These are phyloP conservation scores for Xylocopa sonorina DNA, from an alignment of 1,140 invertebrate species.

Conservation along the genomic window DNA sequence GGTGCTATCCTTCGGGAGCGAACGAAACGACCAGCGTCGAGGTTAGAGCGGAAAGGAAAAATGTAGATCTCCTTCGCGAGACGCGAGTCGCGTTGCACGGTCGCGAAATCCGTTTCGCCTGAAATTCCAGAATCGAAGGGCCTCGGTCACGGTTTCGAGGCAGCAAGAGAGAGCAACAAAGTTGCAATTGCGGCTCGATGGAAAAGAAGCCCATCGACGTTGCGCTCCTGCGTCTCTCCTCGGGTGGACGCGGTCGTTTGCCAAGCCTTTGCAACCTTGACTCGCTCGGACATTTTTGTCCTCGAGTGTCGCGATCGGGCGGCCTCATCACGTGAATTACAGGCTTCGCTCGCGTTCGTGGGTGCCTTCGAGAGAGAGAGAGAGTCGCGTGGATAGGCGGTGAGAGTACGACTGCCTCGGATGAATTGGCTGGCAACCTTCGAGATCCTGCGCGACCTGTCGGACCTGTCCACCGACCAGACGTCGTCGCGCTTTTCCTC, in stretches of 20 bases:
- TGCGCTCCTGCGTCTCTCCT: conserved; percentile 19
- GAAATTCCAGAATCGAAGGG: not conserved
- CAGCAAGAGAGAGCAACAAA: conserved; percentile 35
- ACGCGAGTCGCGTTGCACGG: too few relatives aligned
- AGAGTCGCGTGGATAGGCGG: conserved; percentile 79
- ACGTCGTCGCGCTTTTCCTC: too few relatives aligned
- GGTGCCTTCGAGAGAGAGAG: conserved; percentile 67
- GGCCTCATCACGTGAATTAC: conserved; percentile 79
- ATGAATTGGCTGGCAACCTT: conserved; percentile 54
- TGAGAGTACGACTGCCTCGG: conserved; percentile 55
- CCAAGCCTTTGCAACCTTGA: conserved; percentile 67
- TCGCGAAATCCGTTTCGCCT: too few relatives aligned
- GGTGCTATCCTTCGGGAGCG: not conserved
- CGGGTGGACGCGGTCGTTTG: conserved; percentile 48
- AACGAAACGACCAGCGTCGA: not conserved
- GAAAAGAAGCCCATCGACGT: conserved; percentile 58
- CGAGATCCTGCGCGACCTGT: conserved; percentile 6
- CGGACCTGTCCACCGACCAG: too few relatives aligned
- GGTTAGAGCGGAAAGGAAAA: not conserved
- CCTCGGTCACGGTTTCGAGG: not conserved
- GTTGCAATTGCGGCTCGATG: conserved; percentile 29
- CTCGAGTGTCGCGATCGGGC: conserved; percentile 75
- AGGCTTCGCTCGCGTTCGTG: conserved; percentile 72
- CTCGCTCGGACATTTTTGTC: conserved; percentile 67
- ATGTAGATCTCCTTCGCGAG: too few relatives aligned